These are phyloP conservation scores for Stichodactyla mertensii DNA, from an alignment of 64 coral and sea anemone species.

Conservation along the genomic window DNA sequence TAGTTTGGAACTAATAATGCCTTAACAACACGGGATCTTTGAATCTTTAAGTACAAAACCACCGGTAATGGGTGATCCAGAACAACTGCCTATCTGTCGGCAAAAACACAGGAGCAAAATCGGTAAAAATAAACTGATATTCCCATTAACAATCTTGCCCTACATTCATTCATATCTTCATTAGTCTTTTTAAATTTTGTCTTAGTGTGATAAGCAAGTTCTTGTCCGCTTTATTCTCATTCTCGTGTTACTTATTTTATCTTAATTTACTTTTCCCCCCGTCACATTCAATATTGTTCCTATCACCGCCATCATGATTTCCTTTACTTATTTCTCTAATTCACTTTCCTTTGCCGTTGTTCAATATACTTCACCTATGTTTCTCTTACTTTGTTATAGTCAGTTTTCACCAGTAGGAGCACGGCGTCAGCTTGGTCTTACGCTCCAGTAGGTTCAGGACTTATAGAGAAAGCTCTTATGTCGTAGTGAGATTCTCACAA, in stretches of 20 bases:
- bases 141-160: neutral
- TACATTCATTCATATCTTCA: constrained; percentile 1
- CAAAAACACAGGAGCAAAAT: neutral
- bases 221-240: too few species aligned
- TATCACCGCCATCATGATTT: neutral
- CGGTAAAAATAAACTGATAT: neutral
- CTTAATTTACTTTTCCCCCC: neutral
- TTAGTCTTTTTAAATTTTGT: neutral
- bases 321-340: neutral
- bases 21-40: too few species aligned
- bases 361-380: neutral
- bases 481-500: too few species aligned
- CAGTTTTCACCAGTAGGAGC: neutral
- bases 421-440: neutral
- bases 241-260: neutral
- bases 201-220: too few species aligned
- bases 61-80: neutral
- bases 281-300: neutral
- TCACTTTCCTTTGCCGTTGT: neutral
- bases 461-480: neutral
- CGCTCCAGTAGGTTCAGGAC: neutral
- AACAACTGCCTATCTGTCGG: constrained; percentile 4
- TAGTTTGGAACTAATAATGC: neutral
- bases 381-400: neutral
- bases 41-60: neutral